Evolutionary conservation across 2,113 vertebrate genomes (phyloP).

Genomic region (Malurus cyaneus): DNA sequence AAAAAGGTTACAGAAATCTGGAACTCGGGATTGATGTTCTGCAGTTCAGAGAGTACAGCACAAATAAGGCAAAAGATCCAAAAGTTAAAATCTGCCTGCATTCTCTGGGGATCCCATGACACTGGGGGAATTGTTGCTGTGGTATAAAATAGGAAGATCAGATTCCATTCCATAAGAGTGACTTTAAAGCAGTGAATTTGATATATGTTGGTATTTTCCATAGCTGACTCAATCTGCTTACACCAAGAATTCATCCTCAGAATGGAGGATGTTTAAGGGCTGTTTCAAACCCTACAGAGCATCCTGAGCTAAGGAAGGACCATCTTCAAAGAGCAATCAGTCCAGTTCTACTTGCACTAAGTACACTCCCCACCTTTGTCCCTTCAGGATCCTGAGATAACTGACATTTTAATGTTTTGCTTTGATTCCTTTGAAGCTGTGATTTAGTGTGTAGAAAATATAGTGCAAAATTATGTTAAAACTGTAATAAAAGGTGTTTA

Average conservation of each 20-base stretch:
- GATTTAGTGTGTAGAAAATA: not conserved
- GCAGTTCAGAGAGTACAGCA: not conserved
- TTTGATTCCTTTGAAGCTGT: not conserved
- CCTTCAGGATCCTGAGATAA: not conserved
- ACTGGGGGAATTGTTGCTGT: not conserved
- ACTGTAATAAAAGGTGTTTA: constrained; percentile 45
- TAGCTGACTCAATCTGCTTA: not conserved
- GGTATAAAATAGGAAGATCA: not conserved
- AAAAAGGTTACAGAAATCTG: not conserved
- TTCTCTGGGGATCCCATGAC: not conserved
- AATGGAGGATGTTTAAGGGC: not conserved
- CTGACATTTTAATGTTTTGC: not conserved
- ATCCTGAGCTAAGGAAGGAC: not conserved
- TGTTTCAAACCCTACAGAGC: not conserved
- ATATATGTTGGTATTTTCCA: not conserved
- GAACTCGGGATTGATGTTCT: not conserved
- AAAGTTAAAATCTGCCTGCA: not conserved
- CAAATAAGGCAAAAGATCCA: not conserved
- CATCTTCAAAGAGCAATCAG: not conserved
- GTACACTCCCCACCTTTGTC: not conserved
- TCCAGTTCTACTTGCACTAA: not conserved
- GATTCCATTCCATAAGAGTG: not conserved
- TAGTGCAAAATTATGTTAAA: constrained; percentile 17
- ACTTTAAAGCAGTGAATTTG: not conserved
- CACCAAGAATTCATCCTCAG: not conserved